A percentile compares a stretch with the other conserved stretches of the same genome.
Evolutionary conservation across 2,888 invertebrate genomes (phyloP).

Genomic region (Malacosoma neustria): DNA sequence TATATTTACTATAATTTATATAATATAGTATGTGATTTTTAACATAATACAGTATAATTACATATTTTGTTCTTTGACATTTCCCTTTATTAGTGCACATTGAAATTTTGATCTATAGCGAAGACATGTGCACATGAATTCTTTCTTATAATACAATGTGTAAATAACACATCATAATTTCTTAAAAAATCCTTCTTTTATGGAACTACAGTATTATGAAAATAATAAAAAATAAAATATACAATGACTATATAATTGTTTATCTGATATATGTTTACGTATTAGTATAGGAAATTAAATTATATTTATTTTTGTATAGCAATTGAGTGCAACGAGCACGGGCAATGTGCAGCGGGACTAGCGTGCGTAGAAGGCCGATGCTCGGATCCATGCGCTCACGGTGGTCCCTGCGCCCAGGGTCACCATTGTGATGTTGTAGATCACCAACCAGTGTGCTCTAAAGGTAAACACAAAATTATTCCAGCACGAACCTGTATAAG

Average conservation of each 20-base stretch:
- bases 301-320: slow-evolving; percentile 68
- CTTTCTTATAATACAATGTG: not conserved
- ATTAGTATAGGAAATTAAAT: slow-evolving; percentile 7
- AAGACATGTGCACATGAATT: not conserved
- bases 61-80: not conserved
- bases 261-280: slow-evolving; percentile 1
- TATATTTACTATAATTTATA: slow-evolving; percentile 21
- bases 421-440: slow-evolving; percentile 89
- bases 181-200: no score
- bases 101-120: slow-evolving; percentile 2
- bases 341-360: slow-evolving; percentile 84
- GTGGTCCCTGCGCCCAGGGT: slow-evolving; percentile 82
- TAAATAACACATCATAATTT: no score
- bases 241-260: not conserved
- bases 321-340: slow-evolving; percentile 85
- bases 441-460: slow-evolving; percentile 89
- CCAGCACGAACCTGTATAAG: no score
- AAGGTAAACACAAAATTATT: no score
- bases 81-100: not conserved
- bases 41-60: not conserved
- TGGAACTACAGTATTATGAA: no score
- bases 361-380: slow-evolving; percentile 88
- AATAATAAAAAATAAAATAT: no score
- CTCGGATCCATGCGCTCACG: slow-evolving; percentile 84
- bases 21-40: slow-evolving; percentile 7